Evolutionary conservation across 2,888 invertebrate species (phyloP), one percentile per base, ranked within the genome.

Genomic region (Marronus borbonicus): DNA sequence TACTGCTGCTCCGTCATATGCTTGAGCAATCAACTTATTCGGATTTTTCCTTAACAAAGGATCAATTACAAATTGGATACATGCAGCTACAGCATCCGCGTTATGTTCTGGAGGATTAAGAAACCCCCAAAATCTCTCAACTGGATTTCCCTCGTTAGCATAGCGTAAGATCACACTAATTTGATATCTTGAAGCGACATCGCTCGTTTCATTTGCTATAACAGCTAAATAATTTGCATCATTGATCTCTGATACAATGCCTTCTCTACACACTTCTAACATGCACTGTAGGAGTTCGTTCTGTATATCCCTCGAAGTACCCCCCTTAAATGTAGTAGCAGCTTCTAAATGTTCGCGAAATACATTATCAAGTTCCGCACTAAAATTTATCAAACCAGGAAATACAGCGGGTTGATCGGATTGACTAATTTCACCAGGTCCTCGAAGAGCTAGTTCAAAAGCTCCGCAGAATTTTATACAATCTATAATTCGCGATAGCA

Each of bases 41-140:
- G 24, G 28, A 28, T 60, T 5, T 20, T 60, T 28, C 24, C 12
- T 24, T 60, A 60, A 60, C 7, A 60, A 24, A 3, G 60, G 24
- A 20, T 60, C 24, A 60, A 60, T 24, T 60, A 60, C 60, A 3
- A 24, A 60, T 2, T 28, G 60, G 12, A 60, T 60, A 24, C 60
- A 20, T 1, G 20, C n/a, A 60, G 60, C 24, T 58, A 58, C 7
- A 58, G 17, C 4, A 3, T 58, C 20, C 8, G 58, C 58, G 17
- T 58, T 24, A 17, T 58, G 20, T 5, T 17, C 4, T 20, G 3
- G 8, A 58, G 58, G 58, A 58, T 60, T 60, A 8, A 60, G 10
- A 28, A 60, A 24, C 4, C 60, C 60, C 60, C 60, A 60, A 24
- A 60, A 60, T 24, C 60, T 60, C 3, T 60, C 60, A 60, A 60